Evolutionary conservation across 2,888 invertebrate species (phyloP).

Genomic region (Rhodophaea formosa): DNA sequence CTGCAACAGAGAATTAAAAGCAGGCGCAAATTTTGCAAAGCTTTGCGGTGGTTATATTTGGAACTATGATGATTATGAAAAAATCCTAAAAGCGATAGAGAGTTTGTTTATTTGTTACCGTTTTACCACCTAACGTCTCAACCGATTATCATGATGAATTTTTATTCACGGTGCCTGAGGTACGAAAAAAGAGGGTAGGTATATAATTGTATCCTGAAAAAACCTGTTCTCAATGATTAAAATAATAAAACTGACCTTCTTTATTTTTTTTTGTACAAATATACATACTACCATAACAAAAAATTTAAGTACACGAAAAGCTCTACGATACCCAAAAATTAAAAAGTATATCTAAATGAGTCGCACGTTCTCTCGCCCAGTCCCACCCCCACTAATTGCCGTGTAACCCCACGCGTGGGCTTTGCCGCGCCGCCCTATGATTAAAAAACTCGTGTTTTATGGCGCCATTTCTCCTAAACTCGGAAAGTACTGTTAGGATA

Average conservation of each 20-base stretch:
- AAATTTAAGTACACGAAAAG: not conserved
- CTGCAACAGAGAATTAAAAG: not conserved
- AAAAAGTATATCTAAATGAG: slow-evolving; percentile 10
- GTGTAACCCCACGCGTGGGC: slow-evolving; percentile 18
- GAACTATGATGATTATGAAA: too few relatives aligned
- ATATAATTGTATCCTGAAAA: too few relatives aligned
- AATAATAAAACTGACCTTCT: not conserved
- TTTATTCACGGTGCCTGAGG: too few relatives aligned
- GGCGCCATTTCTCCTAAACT: slow-evolving; percentile 7
- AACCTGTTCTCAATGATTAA: too few relatives aligned
- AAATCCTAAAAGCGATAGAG: too few relatives aligned
- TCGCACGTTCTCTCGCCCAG: slow-evolving; percentile 11
- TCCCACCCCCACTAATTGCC: slow-evolving; percentile 20
- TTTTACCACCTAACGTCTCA: too few relatives aligned
- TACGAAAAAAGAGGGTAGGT: too few relatives aligned
- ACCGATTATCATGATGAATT: too few relatives aligned
- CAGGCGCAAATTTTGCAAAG: too few relatives aligned
- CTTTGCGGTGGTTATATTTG: too few relatives aligned
- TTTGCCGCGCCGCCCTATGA: slow-evolving; percentile 19
- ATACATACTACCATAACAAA: too few relatives aligned
- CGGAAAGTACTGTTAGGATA: not conserved
- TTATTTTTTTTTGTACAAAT: not conserved
- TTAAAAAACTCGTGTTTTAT: slow-evolving; percentile 17
- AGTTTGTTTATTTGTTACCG: too few relatives aligned
- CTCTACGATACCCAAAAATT: not conserved